Evolutionary conservation across 2,113 vertebrate genomes (phyloP).

Genomic region (Microcebus tavaratra): DNA sequence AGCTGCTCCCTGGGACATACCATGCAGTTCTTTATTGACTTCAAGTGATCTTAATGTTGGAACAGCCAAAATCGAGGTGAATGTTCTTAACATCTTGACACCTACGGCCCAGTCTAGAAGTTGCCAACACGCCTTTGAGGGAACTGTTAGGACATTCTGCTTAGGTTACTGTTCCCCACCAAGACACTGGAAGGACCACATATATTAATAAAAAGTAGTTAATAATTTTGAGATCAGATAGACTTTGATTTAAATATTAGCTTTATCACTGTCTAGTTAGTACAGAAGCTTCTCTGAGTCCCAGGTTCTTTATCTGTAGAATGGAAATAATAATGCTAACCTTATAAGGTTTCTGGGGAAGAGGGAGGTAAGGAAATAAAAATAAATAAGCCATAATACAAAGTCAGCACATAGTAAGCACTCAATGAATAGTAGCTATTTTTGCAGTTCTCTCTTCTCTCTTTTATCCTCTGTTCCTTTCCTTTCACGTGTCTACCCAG

Average conservation of each 20-base stretch:
- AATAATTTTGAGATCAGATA: neutral
- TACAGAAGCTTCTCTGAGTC: neutral
- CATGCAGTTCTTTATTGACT: constrained; percentile 19
- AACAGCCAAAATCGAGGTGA: neutral
- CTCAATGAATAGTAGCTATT: neutral
- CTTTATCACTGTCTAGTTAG: neutral
- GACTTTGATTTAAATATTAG: neutral
- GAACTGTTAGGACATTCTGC: neutral
- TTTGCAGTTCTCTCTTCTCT: neutral
- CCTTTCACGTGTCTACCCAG: rapidly evolving
- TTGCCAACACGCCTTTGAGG: neutral
- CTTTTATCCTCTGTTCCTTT: neutral
- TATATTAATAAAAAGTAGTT: neutral
- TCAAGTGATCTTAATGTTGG: neutral
- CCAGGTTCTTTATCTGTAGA: neutral
- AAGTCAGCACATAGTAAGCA: neutral
- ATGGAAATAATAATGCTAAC: neutral
- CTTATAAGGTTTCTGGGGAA: neutral
- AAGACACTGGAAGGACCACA: neutral
- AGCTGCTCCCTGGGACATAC: neutral
- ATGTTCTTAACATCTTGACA: neutral
- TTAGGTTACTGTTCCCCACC: neutral
- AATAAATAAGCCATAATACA: neutral
- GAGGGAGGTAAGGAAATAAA: neutral
- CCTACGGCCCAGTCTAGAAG: neutral